These are phyloP conservation scores for Timema podura DNA, from an alignment of 2,888 invertebrate species.

Conservation along the genomic window DNA sequence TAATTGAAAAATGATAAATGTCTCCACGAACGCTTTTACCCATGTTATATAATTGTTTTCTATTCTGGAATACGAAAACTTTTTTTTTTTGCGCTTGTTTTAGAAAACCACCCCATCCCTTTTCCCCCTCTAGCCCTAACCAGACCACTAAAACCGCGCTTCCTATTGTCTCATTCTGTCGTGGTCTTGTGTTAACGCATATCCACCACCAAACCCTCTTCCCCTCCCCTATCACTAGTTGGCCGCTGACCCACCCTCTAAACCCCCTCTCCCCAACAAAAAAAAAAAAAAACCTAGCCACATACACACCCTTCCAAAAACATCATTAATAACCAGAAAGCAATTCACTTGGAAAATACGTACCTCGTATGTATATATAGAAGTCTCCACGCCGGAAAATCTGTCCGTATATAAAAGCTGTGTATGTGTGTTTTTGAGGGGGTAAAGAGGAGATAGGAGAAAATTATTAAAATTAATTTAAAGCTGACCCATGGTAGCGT, in stretches of 20 bases:
- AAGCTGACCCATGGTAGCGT: conserved; percentile 17
- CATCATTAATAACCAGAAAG: conserved; percentile 31
- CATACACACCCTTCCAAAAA: conserved; percentile 4
- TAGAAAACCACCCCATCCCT: background rate
- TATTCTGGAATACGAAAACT: conserved; percentile 23
- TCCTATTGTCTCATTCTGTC: conserved; percentile 23
- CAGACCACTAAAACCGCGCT: conserved; percentile 1
- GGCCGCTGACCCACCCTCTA: background rate
- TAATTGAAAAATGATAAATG: conserved; percentile 32
- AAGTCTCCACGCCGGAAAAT: too few species aligned
- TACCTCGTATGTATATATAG: background rate
- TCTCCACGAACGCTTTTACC: conserved; percentile 23
- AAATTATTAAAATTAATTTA: conserved; percentile 29
- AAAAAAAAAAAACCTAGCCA: too few species aligned
- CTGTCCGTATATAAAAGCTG: background rate
- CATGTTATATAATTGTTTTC: conserved; percentile 29
- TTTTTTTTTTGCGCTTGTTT: conserved; percentile 25
- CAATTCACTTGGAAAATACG: conserved; percentile 25
- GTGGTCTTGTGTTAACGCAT: background rate
- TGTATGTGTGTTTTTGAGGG: background rate
- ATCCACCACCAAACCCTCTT: conserved; percentile 10
- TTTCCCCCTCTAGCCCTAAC: background rate
- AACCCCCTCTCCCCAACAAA: background rate
- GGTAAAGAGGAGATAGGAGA: conserved; percentile 2
- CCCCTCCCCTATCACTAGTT: background rate